These are phyloP conservation scores for Macrophya annulata DNA, from an alignment of 2,888 invertebrate species.

Conservation along the genomic window DNA sequence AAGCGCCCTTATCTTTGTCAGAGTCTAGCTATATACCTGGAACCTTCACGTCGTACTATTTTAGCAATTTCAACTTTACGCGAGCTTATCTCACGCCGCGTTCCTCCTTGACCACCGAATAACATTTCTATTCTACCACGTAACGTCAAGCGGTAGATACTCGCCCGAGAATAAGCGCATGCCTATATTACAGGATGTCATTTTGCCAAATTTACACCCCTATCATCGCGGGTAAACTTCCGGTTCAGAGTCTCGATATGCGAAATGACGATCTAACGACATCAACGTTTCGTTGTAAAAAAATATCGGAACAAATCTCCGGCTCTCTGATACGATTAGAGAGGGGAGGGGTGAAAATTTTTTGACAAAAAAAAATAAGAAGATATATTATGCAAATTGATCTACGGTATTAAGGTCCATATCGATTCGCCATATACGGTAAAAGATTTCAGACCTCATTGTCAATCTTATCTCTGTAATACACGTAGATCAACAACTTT, in stretches of 20 bases:
- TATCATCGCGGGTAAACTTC: neutral
- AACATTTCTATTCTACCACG: neutral
- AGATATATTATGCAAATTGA: constrained; percentile 7
- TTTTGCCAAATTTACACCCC: constrained; percentile 29
- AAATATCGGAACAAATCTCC: neutral
- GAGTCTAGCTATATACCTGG: constrained; percentile 28
- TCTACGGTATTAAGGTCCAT: neutral
- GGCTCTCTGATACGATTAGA: neutral
- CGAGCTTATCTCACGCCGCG: constrained; percentile 49
- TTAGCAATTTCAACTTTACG: constrained; percentile 46
- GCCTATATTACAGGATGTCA: constrained; percentile 13
- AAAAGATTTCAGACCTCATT: constrained; percentile 1
- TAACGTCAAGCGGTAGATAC: neutral
- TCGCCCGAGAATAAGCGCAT: neutral
- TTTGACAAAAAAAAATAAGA: neutral
- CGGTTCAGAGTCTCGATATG: constrained; percentile 20
- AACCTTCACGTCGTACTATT: constrained; percentile 17
- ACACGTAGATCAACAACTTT: neutral
- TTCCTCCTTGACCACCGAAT: constrained; percentile 41
- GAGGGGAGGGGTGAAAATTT: neutral
- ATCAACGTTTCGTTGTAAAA: neutral
- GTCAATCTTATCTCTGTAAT: neutral
- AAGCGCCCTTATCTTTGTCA: constrained; percentile 47
- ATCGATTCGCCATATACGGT: neutral
- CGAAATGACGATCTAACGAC: constrained; percentile 34